A percentile compares a stretch with the other conserved stretches of the same genome.
Conservation (phyloP, 2,888 invertebrate species). For the Lasius fuliginosus region DNA sequence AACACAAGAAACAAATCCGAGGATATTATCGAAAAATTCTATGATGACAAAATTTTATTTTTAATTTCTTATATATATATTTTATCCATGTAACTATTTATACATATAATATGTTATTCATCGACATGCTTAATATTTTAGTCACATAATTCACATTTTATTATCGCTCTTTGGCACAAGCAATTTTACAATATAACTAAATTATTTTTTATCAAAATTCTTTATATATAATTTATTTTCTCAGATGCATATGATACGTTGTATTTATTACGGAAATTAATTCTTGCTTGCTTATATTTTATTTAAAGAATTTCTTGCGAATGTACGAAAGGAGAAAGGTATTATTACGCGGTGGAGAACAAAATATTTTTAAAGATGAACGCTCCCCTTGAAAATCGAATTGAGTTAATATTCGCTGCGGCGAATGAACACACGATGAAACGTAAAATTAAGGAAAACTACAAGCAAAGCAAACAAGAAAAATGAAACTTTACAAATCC, state of each 20-base stretch:
- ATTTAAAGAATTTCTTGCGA: constrained; percentile 20
- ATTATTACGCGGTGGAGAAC: constrained; percentile 22
- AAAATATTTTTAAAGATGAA: constrained; percentile 31
- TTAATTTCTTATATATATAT: neutral
- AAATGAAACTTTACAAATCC: constrained; percentile 60
- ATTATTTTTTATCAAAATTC: neutral
- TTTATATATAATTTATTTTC: neutral
- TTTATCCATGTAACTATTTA: no score
- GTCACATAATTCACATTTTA: neutral
- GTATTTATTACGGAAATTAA: neutral
- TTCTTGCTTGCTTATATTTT: neutral
- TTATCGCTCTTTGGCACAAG: neutral
- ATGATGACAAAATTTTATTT: neutral
- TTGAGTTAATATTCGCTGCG: neutral
- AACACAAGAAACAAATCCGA: neutral
- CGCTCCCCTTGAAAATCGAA: constrained; percentile 27
- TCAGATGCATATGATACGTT: neutral
- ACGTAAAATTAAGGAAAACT: constrained; percentile 69
- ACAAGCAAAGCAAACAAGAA: constrained; percentile 21
- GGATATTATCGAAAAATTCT: neutral
- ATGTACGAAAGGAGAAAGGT: constrained; percentile 1
- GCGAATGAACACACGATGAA: constrained; percentile 19
- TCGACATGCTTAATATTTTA: neutral
- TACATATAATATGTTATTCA: constrained; percentile 2
- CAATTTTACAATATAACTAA: neutral